These are phyloP conservation scores for Epinephelus awoara DNA, from an alignment of 2,797 vertebrate genomes.

Conservation along the genomic window DNA sequence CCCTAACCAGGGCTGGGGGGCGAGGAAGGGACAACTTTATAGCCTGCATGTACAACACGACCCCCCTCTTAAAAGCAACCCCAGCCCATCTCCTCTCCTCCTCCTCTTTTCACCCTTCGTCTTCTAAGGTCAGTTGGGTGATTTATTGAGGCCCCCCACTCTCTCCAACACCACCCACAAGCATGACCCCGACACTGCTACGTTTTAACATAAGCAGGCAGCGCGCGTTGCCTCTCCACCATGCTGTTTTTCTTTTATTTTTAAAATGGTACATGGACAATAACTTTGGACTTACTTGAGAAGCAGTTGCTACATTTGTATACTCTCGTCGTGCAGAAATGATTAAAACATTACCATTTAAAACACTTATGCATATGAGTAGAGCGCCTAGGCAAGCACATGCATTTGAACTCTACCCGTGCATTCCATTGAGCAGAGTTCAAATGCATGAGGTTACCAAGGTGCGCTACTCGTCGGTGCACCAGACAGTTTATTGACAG, in stretches of 20 bases:
- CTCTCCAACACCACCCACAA: conserved; percentile 55
- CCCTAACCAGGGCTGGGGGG: conserved; percentile 15
- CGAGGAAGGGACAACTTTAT: conserved; percentile 63
- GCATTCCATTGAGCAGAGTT: too few species aligned
- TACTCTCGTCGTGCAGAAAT: too few species aligned
- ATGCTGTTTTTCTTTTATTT: too few species aligned
- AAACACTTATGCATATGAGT: too few species aligned
- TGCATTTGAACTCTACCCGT: too few species aligned
- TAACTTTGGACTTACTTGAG: background rate
- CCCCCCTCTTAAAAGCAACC: conserved; percentile 56
- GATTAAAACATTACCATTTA: too few species aligned
- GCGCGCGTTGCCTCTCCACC: background rate
- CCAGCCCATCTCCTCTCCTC: conserved; percentile 27
- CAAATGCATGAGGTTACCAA: too few species aligned
- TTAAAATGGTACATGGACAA: background rate
- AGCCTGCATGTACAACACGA: conserved; percentile 55
- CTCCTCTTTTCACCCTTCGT: conserved; percentile 59
- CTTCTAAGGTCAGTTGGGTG: conserved; percentile 68
- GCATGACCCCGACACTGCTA: conserved; percentile 15
- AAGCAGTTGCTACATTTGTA: too few species aligned
- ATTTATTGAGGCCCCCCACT: conserved; percentile 66
- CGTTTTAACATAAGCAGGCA: conserved; percentile 14
- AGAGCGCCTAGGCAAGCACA: too few species aligned
- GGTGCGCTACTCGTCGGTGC: too few species aligned
- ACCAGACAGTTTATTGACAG: too few species aligned